Base-by-base conservation (phyloP, 2,797 vertebrate genomes). In the Tinamus major region DNA sequence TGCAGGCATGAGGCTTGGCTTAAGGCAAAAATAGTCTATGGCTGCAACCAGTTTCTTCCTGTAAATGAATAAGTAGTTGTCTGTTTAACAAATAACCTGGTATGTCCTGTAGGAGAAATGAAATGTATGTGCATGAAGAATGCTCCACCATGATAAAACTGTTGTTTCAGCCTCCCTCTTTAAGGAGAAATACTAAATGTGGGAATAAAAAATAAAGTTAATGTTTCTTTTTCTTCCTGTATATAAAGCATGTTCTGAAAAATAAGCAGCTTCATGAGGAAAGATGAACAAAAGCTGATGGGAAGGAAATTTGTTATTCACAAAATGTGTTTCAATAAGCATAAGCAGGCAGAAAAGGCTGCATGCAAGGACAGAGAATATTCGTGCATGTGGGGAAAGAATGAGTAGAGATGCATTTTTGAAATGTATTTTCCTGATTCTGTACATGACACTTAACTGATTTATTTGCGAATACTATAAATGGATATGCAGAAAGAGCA, bases 381-480 rank as follows among this genome's bases (percentile, higher is more conserved):
- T 7, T 12, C 23, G 3, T 8, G 29, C 44, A 17, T 10, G 19
- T 17, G 64, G 42, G 19, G 37, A 58, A 20, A n/a, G 10, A 27
- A 14, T 0, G 10, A 79, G 24, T 1, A 2, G 41, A 21, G 18
- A 9, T 41, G 3, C 31, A 41, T 17, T 71, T 71, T 55, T 35
- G 13, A 37, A 8, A 37, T 2, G 8, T 31, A 27, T 17, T 55
- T 68, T 53, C 13, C 55, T 39, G 83, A 2, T 14, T 31, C 14
- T 33, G 48, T 35, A 29, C 35, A 2, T 23, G 56, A 39, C 24
- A 2, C 42, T 1, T 12, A 35, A 27, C 4, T n/a, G 37, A 21
- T 64, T 61, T 31, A 24, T 35, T 71, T 70, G 51, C 35, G 27
- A 9, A 53, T 2, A 24, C 35, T 23, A 0, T 0, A 3, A 56